Evolutionary conservation across 2,113 vertebrate genomes (phyloP).

Genomic region (Tringa solitaria): DNA sequence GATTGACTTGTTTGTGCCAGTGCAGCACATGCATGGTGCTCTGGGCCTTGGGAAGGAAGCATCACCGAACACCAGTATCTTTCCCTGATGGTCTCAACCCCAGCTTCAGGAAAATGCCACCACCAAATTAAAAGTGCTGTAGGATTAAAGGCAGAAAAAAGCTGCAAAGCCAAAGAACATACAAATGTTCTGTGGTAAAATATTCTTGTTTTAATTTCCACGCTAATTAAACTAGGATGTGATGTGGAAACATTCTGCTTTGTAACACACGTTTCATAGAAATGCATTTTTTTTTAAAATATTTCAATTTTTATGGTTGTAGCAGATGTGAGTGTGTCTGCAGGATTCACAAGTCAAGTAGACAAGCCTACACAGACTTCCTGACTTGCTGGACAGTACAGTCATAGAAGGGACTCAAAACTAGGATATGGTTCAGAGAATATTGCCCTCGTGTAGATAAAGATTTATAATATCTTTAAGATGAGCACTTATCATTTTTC

Average conservation of each 20-base stretch:
- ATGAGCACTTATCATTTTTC: background rate
- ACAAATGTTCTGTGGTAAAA: background rate
- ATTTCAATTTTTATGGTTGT: background rate
- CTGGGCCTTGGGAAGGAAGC: background rate
- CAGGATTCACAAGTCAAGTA: background rate
- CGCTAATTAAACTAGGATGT: background rate
- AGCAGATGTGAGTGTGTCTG: background rate
- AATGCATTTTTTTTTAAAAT: background rate
- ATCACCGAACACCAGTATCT: background rate
- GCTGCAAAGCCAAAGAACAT: background rate
- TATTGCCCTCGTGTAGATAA: background rate
- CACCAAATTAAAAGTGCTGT: background rate
- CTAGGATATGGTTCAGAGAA: background rate
- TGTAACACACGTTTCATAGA: background rate
- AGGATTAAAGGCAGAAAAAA: background rate
- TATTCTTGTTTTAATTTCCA: background rate
- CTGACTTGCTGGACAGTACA: background rate
- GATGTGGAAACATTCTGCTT: background rate
- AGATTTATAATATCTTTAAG: background rate
- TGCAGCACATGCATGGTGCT: background rate
- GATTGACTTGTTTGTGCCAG: background rate
- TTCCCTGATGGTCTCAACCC: background rate
- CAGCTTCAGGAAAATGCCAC: background rate
- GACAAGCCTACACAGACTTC: background rate
- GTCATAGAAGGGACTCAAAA: background rate